Conservation (phyloP, 1,140 invertebrate genomes). For the Cardiocondyla obscurior region DNA sequence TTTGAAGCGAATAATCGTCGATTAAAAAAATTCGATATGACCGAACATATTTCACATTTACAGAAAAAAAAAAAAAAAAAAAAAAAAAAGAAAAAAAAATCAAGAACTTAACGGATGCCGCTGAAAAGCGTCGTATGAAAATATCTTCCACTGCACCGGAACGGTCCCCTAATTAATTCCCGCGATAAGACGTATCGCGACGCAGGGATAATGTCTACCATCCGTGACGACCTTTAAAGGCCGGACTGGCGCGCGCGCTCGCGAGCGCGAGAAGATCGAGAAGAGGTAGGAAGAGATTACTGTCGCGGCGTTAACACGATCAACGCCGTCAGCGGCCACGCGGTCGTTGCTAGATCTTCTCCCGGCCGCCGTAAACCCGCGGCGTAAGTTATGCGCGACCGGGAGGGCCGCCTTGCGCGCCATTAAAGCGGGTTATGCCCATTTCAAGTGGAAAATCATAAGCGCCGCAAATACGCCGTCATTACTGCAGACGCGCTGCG, state of each 20-base stretch:
- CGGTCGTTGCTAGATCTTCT: conserved; percentile 2
- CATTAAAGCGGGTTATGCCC: conserved; percentile 78
- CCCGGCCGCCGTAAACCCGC: conserved; percentile 69
- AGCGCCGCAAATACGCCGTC: conserved; percentile 77
- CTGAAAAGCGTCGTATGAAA: background rate
- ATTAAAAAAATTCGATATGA: background rate
- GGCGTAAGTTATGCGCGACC: conserved; percentile 71
- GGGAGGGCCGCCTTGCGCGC: conserved; percentile 65
- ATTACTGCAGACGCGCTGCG: conserved; percentile 74
- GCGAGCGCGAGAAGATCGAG: conserved; percentile 23
- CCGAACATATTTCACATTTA: background rate
- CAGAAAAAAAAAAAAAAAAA: background rate
- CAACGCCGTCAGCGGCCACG: conserved; percentile 55
- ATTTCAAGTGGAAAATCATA: conserved; percentile 80
- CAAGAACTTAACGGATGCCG: background rate
- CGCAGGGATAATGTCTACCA: conserved; percentile 50
- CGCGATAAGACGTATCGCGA: background rate
- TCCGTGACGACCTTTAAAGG: conserved; percentile 66
- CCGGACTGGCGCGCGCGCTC: conserved; percentile 11
- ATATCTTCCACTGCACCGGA: background rate
- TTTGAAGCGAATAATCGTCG: background rate
- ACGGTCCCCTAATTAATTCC: background rate
- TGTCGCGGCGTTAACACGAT: conserved; percentile 67
- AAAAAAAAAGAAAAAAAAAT: background rate
- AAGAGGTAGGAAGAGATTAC: conserved; percentile 58